Base-by-base conservation (phyloP, 2,113 vertebrate genomes). In the Oostethus manadensis region DNA sequence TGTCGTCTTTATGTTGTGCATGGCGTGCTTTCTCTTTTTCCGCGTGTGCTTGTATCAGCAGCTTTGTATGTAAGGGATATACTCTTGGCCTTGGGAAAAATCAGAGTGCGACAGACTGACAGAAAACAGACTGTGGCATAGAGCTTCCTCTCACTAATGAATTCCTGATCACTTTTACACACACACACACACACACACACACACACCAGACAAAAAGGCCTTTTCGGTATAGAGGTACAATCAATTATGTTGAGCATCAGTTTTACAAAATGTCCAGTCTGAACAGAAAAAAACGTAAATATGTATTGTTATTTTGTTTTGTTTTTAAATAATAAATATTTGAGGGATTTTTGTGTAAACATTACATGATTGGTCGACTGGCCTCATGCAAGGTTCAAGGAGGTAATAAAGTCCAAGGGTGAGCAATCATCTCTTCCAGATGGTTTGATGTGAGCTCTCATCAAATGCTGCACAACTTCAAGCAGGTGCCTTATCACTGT, bases 61-160 rank as follows among this genome's bases (percentile, higher is more conserved):
- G 66, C 56, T 8, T 38, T 33, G 45, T 38, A 67, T 49, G 70
- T 55, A 70, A 76, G 79, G 79, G 81, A 85, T 83, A 79, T 85
- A 79, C 85, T 86, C 70, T 74, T 65, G 77, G 80, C 82, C 84
- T 86, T 86, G 79, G 66, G 69, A 76, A 76, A 81, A 85, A 62
- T 80, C 59, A 63, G 62, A 17, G 44, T 71, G 57, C 61, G 64
- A 76, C 71, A 84, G 72, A 22, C 71, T 85, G 81, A 87, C 77
- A 83, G 62, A 85, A 87, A 85, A 58, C 85, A 87, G 85, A 82
- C 83, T 76, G 66, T 43, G 35, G 71, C 59, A 74, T 67, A 77
- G 73, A 81, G 81, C 82, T 82, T 83, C 73, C 79, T 85, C 77
- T 76, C 59, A 61, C 74, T 85, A 85, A 83, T 85, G 79, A 82